Evolutionary conservation across 2,888 invertebrate genomes (phyloP), one percentile per base, ranked within the genome.

Genomic region (Leptinotarsa peninsularis): DNA sequence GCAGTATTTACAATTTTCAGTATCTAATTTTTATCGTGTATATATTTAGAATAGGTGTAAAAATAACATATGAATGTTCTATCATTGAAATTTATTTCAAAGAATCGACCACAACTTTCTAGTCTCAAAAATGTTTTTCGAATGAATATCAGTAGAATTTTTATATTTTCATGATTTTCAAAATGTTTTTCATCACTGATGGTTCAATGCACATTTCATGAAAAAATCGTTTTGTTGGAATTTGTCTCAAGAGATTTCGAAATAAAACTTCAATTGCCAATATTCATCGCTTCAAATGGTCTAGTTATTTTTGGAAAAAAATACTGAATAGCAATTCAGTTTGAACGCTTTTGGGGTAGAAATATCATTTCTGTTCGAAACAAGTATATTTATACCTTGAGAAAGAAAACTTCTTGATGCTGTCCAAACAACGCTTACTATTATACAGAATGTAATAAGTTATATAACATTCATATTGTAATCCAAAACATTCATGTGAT

Each of bases 61-160:
- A 63, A 63, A 63, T 63, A 63, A 63, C 63, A 33, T 63, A 27
- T 63, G 63, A 63, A 63, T 63, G 43, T 63, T 63, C 63, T 63
- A 63, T 63, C 18, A 63, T 63, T 63, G 63, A 63, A 63, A 63
- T 43, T 27, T 33, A 63, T 43, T 63, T 63, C 63, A 63, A 63
- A 33, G 33, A 63, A 63, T 63, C 43, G 63, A 63, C 33, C 63
- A 63, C 43, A 63, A 63, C 63, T 63, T 63, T 63, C 63, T 63
- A 63, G 63, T 63, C 63, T 63, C 63, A 63, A 63, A 63, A 63
- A 63, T 63, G 33, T 33, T 43, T 63, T 63, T 43, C 18, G 33
- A 63, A 63, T 15, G 17, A 43, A 63, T 33, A 63, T 63, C 63
- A 63, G 17, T n/a, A n/a, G n/a, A n/a, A 27, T 33, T 63, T 63